Base-by-base conservation (phyloP, 2,888 invertebrate species). In the Pachliopta kotzebuea region DNA sequence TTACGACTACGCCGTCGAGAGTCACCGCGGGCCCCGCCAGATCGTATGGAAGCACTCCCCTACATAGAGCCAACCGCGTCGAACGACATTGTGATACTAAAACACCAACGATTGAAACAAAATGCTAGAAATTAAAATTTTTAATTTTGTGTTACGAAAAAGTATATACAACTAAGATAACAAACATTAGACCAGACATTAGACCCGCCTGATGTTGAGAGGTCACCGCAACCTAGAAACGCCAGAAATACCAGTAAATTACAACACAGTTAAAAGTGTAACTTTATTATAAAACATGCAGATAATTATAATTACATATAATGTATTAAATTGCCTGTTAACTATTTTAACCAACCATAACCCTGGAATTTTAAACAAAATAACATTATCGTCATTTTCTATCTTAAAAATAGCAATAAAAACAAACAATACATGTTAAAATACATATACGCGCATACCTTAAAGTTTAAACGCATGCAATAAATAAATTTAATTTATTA, bases 31-130 rank as follows among this genome's bases (percentile, higher is more conserved):
- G 75, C 14, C 93, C 93, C 2, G 95, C 94, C 69, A 94, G 79
- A 81, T 94, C 94, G 74, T 95, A 95, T 0, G 94, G 94, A n/a
- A 94, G 80, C 4, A 94, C 92, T 2, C 94, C 94, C n/a, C 93
- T 93, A 71, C 95, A 95, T 60, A 93, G 74, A 11, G 84, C 75
- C 57, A 92, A 76, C 7, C 86, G 84, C 2, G 93, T 92, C 0
- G 93, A 93, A n/a, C 86, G 89, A 74, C 93, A 93, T 70, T 87
- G 88, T 0, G 84, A 81, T 50, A 85, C 92, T 92, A 83, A 26
- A 84, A 84, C 45, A 21, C 42, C n/a, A 60, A 53, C 60, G 45
- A 65, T 20, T 50, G n/a, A 55, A 24, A 21, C 24, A 26, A 54
- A 54, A 14, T 54, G 23, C 17, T 54, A 23, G 0, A 52, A 52